Percentiles rank a stretch among this genome's conserved stretches.
These are phyloP conservation scores for Bembecia ichneumoniformis DNA, from an alignment of 2,888 invertebrate genomes.

Conservation along the genomic window DNA sequence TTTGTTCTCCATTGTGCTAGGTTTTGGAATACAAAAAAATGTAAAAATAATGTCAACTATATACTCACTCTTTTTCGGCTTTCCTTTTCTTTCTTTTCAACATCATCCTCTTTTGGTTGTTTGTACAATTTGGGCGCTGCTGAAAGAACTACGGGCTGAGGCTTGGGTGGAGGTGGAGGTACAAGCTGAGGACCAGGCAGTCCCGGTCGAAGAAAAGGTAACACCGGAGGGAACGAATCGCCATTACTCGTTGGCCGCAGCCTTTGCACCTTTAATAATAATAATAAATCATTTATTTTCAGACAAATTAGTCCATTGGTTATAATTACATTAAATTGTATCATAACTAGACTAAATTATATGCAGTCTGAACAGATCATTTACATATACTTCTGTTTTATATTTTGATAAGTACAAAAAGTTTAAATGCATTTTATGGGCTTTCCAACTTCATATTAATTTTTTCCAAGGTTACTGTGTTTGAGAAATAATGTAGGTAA, in stretches of 20 bases:
- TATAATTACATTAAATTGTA: no score
- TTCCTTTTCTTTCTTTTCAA: slow-evolving; percentile 44
- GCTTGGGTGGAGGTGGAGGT: slow-evolving; percentile 58
- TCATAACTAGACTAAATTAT: no score
- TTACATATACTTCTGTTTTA: no score
- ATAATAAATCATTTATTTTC: no score
- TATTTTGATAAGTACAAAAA: no score
- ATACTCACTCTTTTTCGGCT: slow-evolving; percentile 39
- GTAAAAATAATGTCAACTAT: not conserved
- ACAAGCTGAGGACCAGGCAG: slow-evolving; percentile 51
- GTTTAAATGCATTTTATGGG: no score
- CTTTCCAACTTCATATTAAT: no score
- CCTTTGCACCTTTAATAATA: slow-evolving; percentile 37
- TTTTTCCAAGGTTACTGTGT: no score
- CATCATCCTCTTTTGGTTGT: slow-evolving; percentile 58
- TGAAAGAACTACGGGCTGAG: slow-evolving; percentile 76
- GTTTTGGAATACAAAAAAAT: not conserved
- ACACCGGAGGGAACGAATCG: slow-evolving; percentile 46
- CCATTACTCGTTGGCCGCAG: slow-evolving; percentile 28
- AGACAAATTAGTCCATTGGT: no score
- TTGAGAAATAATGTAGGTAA: no score
- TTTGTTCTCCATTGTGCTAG: not conserved
- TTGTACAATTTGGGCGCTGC: slow-evolving; percentile 80
- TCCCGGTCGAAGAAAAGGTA: slow-evolving; percentile 46
- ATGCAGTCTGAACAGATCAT: no score